phyloP scores from a whole-genome alignment of 2,113 vertebrate species.

The Lepus europaeus region DNA sequence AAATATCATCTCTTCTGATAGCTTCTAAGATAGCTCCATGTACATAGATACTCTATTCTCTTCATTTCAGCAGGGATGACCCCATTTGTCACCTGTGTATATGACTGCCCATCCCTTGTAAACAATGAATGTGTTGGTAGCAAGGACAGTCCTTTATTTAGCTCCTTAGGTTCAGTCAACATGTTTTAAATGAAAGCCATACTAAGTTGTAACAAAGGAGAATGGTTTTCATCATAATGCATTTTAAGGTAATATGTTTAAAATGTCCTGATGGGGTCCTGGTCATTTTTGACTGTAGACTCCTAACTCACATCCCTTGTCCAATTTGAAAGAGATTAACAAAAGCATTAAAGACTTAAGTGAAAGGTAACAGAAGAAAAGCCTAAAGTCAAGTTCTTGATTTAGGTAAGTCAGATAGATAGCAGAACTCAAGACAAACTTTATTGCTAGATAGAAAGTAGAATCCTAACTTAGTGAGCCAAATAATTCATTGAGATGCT shows the following conservation, averaged over 20 bases:
- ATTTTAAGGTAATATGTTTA: slow-evolving; percentile 16
- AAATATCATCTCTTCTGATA: not conserved
- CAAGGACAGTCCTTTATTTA: not conserved
- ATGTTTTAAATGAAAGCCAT: not conserved
- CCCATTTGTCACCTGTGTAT: not conserved
- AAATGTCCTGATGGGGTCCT: not conserved
- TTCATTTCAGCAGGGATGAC: not conserved
- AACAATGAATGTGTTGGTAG: not conserved
- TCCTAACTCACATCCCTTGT: slow-evolving; percentile 19
- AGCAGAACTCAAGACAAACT: slow-evolving; percentile 10
- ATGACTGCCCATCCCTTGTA: not conserved
- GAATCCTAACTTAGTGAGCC: not conserved
- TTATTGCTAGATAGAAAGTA: slow-evolving; percentile 20
- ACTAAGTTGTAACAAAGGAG: not conserved
- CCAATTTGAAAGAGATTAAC: not conserved
- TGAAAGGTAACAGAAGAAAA: slow-evolving; percentile 15
- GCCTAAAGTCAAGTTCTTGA: not conserved
- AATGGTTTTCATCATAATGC: not conserved
- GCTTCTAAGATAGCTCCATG: not conserved
- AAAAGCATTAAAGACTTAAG: not conserved
- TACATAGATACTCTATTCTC: not conserved
- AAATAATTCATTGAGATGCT: not conserved
- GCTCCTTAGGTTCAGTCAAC: not conserved
- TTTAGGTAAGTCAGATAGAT: slow-evolving; percentile 28
- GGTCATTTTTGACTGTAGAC: slow-evolving; percentile 27